Percentiles rank a stretch among this genome's conserved stretches.
Evolutionary conservation across 2,888 invertebrate genomes (phyloP).

Genomic region (Matsumyia berberina): DNA sequence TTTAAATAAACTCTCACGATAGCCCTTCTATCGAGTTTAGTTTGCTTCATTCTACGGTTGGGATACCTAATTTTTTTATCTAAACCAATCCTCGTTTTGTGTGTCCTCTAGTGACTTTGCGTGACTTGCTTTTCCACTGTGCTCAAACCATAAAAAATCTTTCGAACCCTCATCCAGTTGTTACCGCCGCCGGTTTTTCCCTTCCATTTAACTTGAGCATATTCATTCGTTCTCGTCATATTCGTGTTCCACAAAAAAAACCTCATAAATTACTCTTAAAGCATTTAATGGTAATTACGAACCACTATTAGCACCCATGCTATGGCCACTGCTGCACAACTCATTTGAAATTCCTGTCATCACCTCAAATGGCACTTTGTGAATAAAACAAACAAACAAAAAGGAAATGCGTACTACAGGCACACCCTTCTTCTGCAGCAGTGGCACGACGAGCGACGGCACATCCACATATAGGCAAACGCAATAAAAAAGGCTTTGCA

Average conservation of each 20-base stretch:
- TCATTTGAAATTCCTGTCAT: constrained; percentile 66
- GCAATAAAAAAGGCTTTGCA: constrained; percentile 66
- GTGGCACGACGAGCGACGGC: constrained; percentile 4
- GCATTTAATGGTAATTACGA: constrained; percentile 60
- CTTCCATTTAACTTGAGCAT: background rate
- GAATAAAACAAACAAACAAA: constrained; percentile 37
- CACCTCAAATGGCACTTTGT: constrained; percentile 56
- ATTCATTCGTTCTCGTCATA: constrained; percentile 2
- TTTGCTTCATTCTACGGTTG: no score
- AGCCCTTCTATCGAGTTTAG: no score
- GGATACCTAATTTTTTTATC: no score
- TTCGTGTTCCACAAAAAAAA: constrained; percentile 28
- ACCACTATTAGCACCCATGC: constrained; percentile 45
- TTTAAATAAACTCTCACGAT: no score
- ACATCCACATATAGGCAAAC: constrained; percentile 21
- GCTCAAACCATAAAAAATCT: no score
- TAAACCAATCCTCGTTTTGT: no score
- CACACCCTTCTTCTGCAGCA: constrained; percentile 25
- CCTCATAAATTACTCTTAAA: constrained; percentile 58
- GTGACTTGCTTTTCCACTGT: no score
- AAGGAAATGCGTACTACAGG: constrained; percentile 22
- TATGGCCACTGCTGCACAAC: constrained; percentile 13
- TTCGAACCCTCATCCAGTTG: no score
- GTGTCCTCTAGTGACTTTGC: no score
- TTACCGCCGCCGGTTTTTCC: no score